These are phyloP conservation scores for Rhincodon typus DNA, from an alignment of 2,797 vertebrate species.

Conservation along the genomic window DNA sequence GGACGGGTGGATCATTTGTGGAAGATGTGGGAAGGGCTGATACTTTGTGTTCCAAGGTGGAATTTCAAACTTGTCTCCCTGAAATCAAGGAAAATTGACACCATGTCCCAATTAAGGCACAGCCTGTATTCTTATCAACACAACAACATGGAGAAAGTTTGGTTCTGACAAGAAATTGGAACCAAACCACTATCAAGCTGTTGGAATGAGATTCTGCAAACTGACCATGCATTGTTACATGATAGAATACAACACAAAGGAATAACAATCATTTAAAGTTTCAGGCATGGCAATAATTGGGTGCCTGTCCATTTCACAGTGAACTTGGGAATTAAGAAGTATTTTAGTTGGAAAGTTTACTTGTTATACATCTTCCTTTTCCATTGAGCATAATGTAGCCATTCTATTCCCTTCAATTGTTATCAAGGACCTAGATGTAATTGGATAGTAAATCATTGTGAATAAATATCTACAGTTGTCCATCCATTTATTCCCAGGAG, in stretches of 20 bases:
- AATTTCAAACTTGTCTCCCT: background rate
- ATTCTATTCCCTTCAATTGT: constrained; percentile 11
- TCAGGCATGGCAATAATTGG: constrained; percentile 10
- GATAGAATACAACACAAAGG: background rate
- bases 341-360: background rate
- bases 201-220: constrained; percentile 8
- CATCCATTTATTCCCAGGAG: background rate
- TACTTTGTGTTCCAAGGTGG: no score
- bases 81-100: background rate
- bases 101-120: background rate
- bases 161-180: background rate
- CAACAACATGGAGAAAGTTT: background rate
- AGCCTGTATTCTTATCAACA: background rate
- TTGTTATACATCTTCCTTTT: background rate
- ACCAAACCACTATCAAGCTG: constrained; percentile 9
- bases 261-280: constrained; percentile 9
- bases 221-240: background rate
- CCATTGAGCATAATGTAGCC: background rate
- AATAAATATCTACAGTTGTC: constrained; percentile 15
- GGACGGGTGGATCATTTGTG: no score
- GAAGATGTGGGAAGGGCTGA: no score
- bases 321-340: background rate
- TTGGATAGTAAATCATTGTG: background rate
- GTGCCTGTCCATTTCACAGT: constrained; percentile 19
- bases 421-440: background rate